A percentile compares a stretch with the other conserved stretches of the same genome.
These are phyloP conservation scores for Benitochromis conjunctus DNA, from an alignment of 2,113 vertebrate species.

Conservation along the genomic window DNA sequence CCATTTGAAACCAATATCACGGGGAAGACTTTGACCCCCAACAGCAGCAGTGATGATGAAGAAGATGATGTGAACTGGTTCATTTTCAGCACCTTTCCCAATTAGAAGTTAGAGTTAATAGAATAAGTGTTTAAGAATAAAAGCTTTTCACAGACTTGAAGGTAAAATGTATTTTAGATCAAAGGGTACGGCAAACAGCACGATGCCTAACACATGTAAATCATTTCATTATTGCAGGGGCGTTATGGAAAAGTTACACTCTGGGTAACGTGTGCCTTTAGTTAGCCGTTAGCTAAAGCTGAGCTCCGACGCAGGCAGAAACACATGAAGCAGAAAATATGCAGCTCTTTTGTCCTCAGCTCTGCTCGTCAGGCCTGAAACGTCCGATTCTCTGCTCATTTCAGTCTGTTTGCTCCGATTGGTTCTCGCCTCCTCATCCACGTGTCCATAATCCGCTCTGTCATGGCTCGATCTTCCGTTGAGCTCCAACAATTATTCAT, in stretches of 20 bases:
- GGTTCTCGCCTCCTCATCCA: not conserved
- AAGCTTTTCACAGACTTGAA: not conserved
- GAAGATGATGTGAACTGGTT: not conserved
- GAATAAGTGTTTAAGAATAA: not conserved
- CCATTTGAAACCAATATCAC: not conserved
- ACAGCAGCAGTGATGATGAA: not conserved
- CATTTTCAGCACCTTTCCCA: not conserved
- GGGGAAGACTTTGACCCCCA: not conserved
- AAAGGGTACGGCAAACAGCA: accelerated
- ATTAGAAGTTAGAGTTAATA: not conserved
- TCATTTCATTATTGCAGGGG: not conserved
- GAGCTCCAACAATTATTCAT: too few relatives aligned
- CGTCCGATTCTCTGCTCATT: not conserved
- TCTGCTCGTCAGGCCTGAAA: not conserved
- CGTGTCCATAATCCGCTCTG: not conserved
- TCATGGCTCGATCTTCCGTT: too few relatives aligned
- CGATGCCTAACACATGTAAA: not conserved
- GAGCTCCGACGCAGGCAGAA: not conserved
- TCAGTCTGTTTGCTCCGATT: not conserved
- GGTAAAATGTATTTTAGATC: not conserved
- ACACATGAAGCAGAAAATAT: not conserved
- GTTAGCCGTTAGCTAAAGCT: not conserved
- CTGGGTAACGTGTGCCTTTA: not conserved
- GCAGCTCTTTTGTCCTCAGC: not conserved
- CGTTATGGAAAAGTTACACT: too few relatives aligned